Percentiles rank a stretch among this genome's conserved stretches.
These are phyloP conservation scores for Chaetogeoica ovagalla DNA, from an alignment of 2,888 invertebrate species.

Conservation along the genomic window DNA sequence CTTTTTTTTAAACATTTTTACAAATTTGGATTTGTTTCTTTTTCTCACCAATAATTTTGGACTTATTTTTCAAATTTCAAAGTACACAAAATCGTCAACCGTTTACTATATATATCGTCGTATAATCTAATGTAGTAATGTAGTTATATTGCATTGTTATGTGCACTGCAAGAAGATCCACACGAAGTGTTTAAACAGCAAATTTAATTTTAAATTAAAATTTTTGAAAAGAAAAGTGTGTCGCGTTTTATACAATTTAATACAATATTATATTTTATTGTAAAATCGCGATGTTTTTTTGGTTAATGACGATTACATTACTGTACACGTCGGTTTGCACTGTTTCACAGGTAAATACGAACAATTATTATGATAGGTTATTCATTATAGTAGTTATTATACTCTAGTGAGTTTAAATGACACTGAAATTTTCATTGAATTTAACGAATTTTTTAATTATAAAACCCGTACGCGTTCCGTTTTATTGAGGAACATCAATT, in stretches of 20 bases:
- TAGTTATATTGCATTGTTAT: neutral
- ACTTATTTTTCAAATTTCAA: neutral
- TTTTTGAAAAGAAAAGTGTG: neutral
- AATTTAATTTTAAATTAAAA: neutral
- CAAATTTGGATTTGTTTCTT: conserved; percentile 20
- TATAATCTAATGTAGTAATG: neutral
- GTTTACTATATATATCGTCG: neutral
- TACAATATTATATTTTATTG: neutral
- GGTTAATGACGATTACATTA: too few relatives aligned
- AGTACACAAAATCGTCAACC: neutral
- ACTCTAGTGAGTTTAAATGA: too few relatives aligned
- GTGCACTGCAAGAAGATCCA: neutral
- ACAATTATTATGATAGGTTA: neutral
- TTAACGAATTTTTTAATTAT: too few relatives aligned
- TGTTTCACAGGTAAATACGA: conserved; percentile 2
- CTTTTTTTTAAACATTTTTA: neutral
- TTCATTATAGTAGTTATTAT: too few relatives aligned
- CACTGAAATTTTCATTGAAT: too few relatives aligned
- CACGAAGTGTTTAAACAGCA: neutral
- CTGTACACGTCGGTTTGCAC: neutral
- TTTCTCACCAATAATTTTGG: neutral
- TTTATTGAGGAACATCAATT: too few relatives aligned
- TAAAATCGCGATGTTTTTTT: neutral
- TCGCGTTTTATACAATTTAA: neutral
- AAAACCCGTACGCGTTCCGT: too few relatives aligned